These are phyloP conservation scores for Lottia scabra DNA, from an alignment of 2,888 invertebrate species.

Conservation along the genomic window DNA sequence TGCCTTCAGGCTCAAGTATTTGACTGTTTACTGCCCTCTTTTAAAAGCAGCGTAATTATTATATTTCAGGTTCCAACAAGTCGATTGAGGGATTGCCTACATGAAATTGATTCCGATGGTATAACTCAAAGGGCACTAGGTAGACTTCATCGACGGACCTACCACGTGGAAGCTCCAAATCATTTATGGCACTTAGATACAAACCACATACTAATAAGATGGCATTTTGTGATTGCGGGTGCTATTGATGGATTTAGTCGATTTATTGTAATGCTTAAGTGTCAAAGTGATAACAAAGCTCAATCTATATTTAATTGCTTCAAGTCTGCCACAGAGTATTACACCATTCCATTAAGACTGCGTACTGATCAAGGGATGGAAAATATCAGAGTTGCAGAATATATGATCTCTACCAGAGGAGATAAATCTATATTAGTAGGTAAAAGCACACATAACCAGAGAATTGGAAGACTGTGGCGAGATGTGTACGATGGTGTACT, in stretches of 20 bases:
- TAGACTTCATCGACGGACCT: constrained; percentile 14
- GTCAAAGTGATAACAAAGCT: constrained; percentile 27
- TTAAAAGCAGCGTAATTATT: too few relatives aligned
- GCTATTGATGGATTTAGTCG: constrained; percentile 34
- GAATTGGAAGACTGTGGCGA: neutral
- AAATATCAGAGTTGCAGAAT: constrained; percentile 25
- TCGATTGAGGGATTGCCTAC: constrained; percentile 13
- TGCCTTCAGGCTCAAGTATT: too few relatives aligned
- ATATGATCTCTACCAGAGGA: neutral
- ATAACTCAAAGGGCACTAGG: constrained; percentile 6
- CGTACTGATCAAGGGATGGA: constrained; percentile 28
- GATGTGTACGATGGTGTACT: neutral
- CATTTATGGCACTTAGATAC: constrained; percentile 33
- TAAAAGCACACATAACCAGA: neutral
- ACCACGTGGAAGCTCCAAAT: constrained; percentile 27
- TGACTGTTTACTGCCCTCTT: too few relatives aligned
- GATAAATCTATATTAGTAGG: neutral
- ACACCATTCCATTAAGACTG: too few relatives aligned
- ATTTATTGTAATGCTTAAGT: constrained; percentile 20
- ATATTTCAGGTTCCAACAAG: constrained; percentile 9
- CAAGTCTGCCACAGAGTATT: constrained; percentile 7
- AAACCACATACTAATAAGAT: constrained; percentile 31
- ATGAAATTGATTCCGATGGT: neutral
- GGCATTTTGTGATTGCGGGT: constrained; percentile 27
- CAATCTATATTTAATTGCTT: constrained; percentile 25